These are phyloP conservation scores for Notospermus geniculatus DNA, from an alignment of 1,140 invertebrate genomes.

Conservation along the genomic window DNA sequence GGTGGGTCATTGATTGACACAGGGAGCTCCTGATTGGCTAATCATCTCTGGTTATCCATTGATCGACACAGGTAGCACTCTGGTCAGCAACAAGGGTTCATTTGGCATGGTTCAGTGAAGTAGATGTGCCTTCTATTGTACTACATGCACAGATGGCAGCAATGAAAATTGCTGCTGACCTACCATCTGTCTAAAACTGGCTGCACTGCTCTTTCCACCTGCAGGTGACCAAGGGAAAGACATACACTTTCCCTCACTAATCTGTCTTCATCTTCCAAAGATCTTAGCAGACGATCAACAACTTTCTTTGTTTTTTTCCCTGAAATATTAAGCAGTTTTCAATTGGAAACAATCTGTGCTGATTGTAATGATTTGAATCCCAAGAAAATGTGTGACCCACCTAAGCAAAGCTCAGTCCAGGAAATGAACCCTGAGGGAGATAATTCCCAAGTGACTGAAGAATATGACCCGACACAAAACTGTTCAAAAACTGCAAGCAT, in stretches of 20 bases:
- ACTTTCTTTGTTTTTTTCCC: slow-evolving; percentile 10
- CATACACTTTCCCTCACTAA: slow-evolving; percentile 43
- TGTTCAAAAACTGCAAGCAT: too few relatives aligned
- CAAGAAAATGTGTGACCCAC: neutral
- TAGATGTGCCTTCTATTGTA: too few relatives aligned
- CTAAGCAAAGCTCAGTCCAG: neutral
- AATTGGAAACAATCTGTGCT: too few relatives aligned
- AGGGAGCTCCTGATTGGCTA: too few relatives aligned
- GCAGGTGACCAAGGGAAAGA: slow-evolving; percentile 32
- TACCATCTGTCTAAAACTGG: slow-evolving; percentile 33
- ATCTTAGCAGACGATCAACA: slow-evolving; percentile 23
- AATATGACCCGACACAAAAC: neutral
- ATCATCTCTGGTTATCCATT: too few relatives aligned
- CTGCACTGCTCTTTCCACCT: slow-evolving; percentile 26
- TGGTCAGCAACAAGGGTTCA: too few relatives aligned
- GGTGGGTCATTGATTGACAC: too few relatives aligned
- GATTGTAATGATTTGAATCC: neutral
- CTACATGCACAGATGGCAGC: too few relatives aligned
- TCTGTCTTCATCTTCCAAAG: slow-evolving; percentile 43
- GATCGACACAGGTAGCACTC: too few relatives aligned
- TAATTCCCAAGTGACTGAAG: neutral
- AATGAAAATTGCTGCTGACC: slow-evolving; percentile 7
- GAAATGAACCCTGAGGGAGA: too few relatives aligned
- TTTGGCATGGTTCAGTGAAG: too few relatives aligned
- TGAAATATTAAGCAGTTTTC: slow-evolving; percentile 1